Evolutionary conservation across 1,140 invertebrate genomes (phyloP).

Genomic region (Drosophila azteca): DNA sequence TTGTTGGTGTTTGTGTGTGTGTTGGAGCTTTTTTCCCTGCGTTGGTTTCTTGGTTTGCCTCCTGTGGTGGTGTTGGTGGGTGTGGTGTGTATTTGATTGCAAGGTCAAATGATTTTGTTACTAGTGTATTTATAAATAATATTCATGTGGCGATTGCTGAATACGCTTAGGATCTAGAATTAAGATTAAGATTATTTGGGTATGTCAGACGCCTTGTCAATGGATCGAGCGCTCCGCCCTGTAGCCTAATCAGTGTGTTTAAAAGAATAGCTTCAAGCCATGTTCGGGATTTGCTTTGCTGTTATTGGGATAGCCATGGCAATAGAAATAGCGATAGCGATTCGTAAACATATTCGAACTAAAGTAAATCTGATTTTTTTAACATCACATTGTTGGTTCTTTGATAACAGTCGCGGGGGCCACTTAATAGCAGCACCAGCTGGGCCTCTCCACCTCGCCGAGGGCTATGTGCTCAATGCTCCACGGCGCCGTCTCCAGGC

Average conservation of each 20-base stretch:
- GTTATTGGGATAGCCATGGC: conserved; percentile 23
- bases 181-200: conserved; percentile 39
- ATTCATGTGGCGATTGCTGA: conserved; percentile 44
- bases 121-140: conserved; percentile 28
- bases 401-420: conserved; percentile 23
- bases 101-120: conserved; percentile 35
- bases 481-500: conserved; percentile 85
- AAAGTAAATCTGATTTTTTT: conserved; percentile 65
- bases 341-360: conserved; percentile 64
- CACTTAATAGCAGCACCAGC: conserved; percentile 85
- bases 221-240: conserved; percentile 12
- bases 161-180: conserved; percentile 22
- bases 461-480: conserved; percentile 86
- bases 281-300: conserved; percentile 42
- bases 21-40: not conserved
- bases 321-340: conserved; percentile 35
- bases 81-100: conserved; percentile 18
- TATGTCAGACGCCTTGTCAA: conserved; percentile 30
- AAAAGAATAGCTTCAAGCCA: conserved; percentile 56
- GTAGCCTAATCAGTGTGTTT: conserved; percentile 36
- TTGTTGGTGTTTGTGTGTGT: conserved; percentile 24
- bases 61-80: not conserved
- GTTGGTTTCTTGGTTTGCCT: not conserved
- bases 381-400: conserved; percentile 67
- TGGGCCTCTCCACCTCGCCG: conserved; percentile 85